Conservation (phyloP, 2,113 vertebrate species). For the Thymallus thymallus region DNA sequence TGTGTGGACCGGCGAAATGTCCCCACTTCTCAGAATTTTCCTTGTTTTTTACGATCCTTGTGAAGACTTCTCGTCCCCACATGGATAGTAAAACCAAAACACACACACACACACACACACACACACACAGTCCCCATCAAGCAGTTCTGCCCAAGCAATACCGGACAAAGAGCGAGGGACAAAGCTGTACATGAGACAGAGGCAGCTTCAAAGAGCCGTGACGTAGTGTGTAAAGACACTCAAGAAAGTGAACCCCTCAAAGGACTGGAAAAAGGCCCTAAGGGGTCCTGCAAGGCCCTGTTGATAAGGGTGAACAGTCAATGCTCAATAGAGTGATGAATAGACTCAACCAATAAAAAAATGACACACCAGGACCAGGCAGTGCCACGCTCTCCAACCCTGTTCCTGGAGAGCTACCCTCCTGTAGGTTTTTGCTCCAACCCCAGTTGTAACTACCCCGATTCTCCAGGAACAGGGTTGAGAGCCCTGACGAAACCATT, state of each 20-base stretch:
- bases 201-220: slow-evolving; percentile 9
- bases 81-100: too few relatives aligned
- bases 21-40: too few relatives aligned
- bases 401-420: too few relatives aligned
- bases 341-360: neutral
- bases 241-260: neutral
- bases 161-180: slow-evolving; percentile 13
- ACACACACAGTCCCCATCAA: too few relatives aligned
- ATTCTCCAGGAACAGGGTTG: neutral
- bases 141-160: neutral
- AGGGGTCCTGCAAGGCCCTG: slow-evolving; percentile 1
- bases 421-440: too few relatives aligned
- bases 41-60: too few relatives aligned
- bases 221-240: slow-evolving; percentile 3
- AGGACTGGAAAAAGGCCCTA: neutral
- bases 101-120: too few relatives aligned
- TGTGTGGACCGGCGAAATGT: too few relatives aligned
- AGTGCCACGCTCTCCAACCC: neutral
- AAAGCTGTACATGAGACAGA: slow-evolving; percentile 11
- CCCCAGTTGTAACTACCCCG: neutral
- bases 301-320: neutral
- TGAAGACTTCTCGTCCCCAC: too few relatives aligned
- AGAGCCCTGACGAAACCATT: too few relatives aligned
- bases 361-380: neutral
- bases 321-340: slow-evolving; percentile 4